These are phyloP conservation scores for Etheostoma perlongum DNA, from an alignment of 2,797 vertebrate genomes.

Conservation along the genomic window DNA sequence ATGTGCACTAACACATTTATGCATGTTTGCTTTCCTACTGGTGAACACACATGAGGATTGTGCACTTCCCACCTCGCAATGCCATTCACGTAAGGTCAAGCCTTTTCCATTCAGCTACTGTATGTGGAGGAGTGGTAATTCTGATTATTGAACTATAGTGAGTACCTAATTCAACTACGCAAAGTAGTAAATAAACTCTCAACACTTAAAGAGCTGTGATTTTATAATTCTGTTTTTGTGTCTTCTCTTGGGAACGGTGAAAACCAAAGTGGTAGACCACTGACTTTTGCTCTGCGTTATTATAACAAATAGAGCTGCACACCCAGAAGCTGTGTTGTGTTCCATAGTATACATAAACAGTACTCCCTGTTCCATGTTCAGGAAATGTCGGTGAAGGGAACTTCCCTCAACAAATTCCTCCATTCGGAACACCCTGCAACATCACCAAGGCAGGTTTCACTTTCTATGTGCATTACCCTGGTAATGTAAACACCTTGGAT, in stretches of 20 bases:
- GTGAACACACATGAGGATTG: constrained; percentile 11
- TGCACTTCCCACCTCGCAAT: constrained; percentile 22
- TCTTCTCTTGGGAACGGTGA: not conserved
- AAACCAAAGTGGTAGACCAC: not conserved
- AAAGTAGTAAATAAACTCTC: not conserved
- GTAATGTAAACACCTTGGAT: too few species aligned
- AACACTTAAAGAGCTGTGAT: constrained; percentile 1
- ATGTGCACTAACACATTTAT: not conserved
- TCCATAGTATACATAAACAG: too few species aligned
- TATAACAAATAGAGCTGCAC: constrained; percentile 2
- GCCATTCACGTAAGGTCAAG: constrained; percentile 4
- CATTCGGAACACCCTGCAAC: too few species aligned
- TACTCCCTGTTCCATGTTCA: too few species aligned
- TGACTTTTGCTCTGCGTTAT: constrained; percentile 16
- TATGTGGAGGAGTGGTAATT: not conserved
- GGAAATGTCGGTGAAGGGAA: too few species aligned
- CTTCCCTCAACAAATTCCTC: too few species aligned
- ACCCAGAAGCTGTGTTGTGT: not conserved
- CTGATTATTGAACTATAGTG: constrained; percentile 9
- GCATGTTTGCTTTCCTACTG: constrained; percentile 7
- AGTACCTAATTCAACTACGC: constrained; percentile 12
- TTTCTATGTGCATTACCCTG: too few species aligned
- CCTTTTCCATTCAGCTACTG: constrained; percentile 13
- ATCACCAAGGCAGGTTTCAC: too few species aligned
- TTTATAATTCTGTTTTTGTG: constrained; percentile 8